These are phyloP conservation scores for Cecidostiba fungosa DNA, from an alignment of 2,888 invertebrate species.

Conservation along the genomic window DNA sequence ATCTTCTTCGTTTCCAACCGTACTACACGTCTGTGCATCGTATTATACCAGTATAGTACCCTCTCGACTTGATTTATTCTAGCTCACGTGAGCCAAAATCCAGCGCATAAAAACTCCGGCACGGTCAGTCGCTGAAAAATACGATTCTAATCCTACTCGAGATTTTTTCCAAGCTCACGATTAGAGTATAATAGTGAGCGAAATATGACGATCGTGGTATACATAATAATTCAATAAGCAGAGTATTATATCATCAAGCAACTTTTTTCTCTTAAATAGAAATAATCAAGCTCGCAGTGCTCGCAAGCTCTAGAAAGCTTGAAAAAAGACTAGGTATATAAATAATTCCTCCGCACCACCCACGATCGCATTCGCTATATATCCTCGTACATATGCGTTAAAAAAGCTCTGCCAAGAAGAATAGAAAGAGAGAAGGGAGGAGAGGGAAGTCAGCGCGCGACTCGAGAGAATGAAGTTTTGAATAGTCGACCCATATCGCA, in stretches of 20 bases:
- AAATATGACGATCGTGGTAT: too few relatives aligned
- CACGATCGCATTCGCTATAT: not conserved
- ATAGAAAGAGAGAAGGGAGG: not conserved
- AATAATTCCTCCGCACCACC: not conserved
- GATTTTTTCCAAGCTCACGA: constrained; percentile 16
- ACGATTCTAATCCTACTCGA: constrained; percentile 40
- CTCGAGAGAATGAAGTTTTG: constrained; percentile 34
- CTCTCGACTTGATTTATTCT: constrained; percentile 9
- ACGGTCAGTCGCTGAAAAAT: constrained; percentile 21
- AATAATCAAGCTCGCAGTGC: too few relatives aligned
- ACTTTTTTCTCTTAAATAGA: not conserved
- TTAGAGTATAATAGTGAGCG: too few relatives aligned
- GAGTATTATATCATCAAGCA: too few relatives aligned
- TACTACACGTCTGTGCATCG: not conserved
- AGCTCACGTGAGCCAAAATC: constrained; percentile 19
- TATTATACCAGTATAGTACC: not conserved
- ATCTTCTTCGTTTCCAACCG: not conserved
- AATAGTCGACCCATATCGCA: constrained; percentile 51
- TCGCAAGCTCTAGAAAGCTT: not conserved
- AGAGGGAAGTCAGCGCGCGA: not conserved
- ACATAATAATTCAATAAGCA: not conserved
- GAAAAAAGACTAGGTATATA: not conserved
- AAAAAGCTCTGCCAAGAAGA: not conserved
- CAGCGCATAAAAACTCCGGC: not conserved
- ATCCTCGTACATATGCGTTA: not conserved